Evolutionary conservation across 2,797 vertebrate species (phyloP), one percentile per base, ranked within the genome.

Genomic region (Tapera naevia): DNA sequence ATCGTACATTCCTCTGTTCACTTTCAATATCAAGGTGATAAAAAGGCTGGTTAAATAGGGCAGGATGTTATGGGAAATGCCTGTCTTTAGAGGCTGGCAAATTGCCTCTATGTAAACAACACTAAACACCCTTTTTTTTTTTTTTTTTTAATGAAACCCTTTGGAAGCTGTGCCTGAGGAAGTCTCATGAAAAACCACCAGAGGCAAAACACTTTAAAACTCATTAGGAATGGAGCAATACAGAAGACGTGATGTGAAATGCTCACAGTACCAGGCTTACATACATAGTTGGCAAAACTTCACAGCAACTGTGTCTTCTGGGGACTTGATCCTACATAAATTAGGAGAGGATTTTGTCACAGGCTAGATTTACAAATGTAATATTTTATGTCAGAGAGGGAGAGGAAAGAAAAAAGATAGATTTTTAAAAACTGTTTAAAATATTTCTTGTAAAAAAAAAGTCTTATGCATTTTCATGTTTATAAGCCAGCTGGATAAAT

Each of bases 191-290:
- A 86, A 93, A 95, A 66, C 2, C 66, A 92, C 66, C 67, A 91
- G 92, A 93, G 56, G 57, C 70, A 88, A 32, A 93, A 35, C 60
- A 88, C 60, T 95, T 92, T 76, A 84, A 88, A 95, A 89, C 33
- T 80, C 32, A 80, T 70, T 91, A 85, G 10, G 48, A 74, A 54
- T 86, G 82, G 54, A 84, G 67, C 41, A 96, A 90, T 82, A 30
- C 48, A 46, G 57, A 51, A 94, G 46, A 89, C 86, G 22, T 60
- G 45, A 25, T 57, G 27, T 88, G 64, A 93, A 96, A 76, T 0
- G 5, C 30, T 95, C 37, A 46, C 9, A 80, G 30, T 70, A 73
- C 56, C 45, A 73, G 60, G 45, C 66, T 94, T 90, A 69, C 60
- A 60, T 50, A 35, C 45, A 64, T 70, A 75, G 57, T 9, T 97